These are phyloP conservation scores for Phrynocephalus vlangalii DNA, from an alignment of 2,797 vertebrate genomes.

Conservation along the genomic window DNA sequence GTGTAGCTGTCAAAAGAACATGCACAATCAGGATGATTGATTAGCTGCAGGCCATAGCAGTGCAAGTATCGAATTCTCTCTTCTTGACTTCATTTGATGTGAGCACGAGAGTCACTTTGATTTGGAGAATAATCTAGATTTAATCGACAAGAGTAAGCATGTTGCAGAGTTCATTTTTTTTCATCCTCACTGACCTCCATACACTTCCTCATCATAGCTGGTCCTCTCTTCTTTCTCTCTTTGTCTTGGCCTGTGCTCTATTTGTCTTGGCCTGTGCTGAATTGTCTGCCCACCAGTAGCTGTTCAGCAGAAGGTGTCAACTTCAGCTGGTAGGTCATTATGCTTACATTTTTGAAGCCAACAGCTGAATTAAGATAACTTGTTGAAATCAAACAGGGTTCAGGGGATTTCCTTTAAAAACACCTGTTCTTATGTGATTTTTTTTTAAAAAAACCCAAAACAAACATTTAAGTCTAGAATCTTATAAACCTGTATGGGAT, in stretches of 20 bases:
- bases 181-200: background rate
- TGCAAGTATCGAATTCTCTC: slow-evolving; percentile 27
- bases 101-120: slow-evolving; percentile 31
- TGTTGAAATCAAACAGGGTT: background rate
- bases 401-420: too few species aligned
- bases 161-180: slow-evolving; percentile 24
- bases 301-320: slow-evolving; percentile 14
- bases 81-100: slow-evolving; percentile 24
- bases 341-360: slow-evolving; percentile 25
- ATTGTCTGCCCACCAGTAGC: rapidly evolving
- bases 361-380: slow-evolving; percentile 17
- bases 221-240: background rate
- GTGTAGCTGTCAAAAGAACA: background rate
- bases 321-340: slow-evolving; percentile 19
- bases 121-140: slow-evolving; percentile 47
- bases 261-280: rapidly evolving
- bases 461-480: too few species aligned
- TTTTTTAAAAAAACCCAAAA: too few species aligned
- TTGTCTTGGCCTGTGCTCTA: background rate
- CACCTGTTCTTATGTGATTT: too few species aligned
- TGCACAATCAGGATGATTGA: slow-evolving; percentile 7
- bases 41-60: slow-evolving; percentile 29
- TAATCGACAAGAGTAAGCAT: slow-evolving; percentile 38
- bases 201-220: background rate
- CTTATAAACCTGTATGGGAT: too few species aligned